Evolutionary conservation across 2,888 invertebrate species (phyloP).

Genomic region (Halictus ligatus): DNA sequence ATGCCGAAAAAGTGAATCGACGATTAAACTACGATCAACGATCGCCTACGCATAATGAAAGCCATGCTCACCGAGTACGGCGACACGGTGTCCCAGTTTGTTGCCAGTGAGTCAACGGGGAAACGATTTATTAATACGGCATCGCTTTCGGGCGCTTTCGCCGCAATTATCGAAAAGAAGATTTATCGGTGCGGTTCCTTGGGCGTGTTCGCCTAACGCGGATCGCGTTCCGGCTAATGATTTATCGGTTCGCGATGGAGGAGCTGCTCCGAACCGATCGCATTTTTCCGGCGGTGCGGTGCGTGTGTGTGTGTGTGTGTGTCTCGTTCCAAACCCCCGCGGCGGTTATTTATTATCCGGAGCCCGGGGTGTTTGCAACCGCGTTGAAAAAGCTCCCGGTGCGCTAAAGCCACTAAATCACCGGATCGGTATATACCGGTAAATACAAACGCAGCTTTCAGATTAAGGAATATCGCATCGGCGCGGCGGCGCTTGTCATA

Average conservation of each 20-base stretch:
- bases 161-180: slow-evolving; percentile 56
- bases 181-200: slow-evolving; percentile 47
- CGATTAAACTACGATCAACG: background rate
- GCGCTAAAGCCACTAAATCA: slow-evolving; percentile 43
- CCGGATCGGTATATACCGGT: slow-evolving; percentile 30
- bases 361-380: slow-evolving; percentile 30
- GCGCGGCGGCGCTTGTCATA: background rate
- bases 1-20: background rate
- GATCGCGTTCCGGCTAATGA: slow-evolving; percentile 28
- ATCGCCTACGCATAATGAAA: background rate
- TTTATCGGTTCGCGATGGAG: slow-evolving; percentile 38
- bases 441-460: slow-evolving; percentile 34
- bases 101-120: background rate
- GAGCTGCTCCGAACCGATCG: slow-evolving; percentile 9
- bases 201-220: slow-evolving; percentile 25
- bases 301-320: background rate
- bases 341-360: slow-evolving; percentile 45
- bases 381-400: slow-evolving; percentile 2
- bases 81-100: slow-evolving; percentile 6
- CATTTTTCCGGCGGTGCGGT: background rate
- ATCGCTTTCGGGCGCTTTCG: slow-evolving; percentile 18
- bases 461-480: slow-evolving; percentile 46
- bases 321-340: background rate
- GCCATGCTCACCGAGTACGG: background rate
- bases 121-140: slow-evolving; percentile 48